Conservation (phyloP, 2,888 invertebrate genomes). For the Cerastis leucographa region DNA sequence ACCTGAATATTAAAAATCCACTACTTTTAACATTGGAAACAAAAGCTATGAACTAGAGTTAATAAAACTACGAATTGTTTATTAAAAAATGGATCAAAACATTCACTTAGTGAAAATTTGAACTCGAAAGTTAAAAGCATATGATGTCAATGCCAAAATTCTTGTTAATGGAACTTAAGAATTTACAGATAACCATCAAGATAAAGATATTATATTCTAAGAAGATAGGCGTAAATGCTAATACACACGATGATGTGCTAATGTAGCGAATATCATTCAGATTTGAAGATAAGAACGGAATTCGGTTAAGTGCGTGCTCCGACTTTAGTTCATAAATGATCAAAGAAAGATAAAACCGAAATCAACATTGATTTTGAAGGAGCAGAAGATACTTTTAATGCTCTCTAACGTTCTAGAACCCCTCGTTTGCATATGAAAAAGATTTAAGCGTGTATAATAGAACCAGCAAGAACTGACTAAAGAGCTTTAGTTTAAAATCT, state of each 20-base stretch:
- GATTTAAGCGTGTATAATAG: background rate
- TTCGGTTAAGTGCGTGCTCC: conserved; percentile 13
- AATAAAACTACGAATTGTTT: background rate
- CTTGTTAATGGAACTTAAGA: background rate
- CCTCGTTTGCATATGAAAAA: conserved; percentile 1
- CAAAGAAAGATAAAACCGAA: background rate
- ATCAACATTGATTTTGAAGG: conserved; percentile 1
- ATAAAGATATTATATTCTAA: conserved; percentile 11
- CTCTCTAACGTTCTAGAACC: background rate
- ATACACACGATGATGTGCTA: conserved; percentile 11
- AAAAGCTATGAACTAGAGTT: background rate
- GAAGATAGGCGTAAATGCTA: conserved; percentile 2
- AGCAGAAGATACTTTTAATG: background rate
- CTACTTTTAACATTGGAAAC: background rate
- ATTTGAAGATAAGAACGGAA: conserved; percentile 29
- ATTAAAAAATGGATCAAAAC: background rate
- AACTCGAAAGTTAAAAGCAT: conserved; percentile 17
- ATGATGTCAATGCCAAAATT: conserved; percentile 31
- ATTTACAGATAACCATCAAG: conserved; percentile 15
- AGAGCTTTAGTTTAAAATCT: background rate
- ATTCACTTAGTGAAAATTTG: background rate
- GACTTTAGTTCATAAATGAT: background rate
- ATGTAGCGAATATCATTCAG: conserved; percentile 13
- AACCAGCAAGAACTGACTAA: background rate
- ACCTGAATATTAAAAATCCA: background rate